phyloP scores from a whole-genome alignment of 1,140 invertebrate species.

The Himalopsyche phryganea region DNA sequence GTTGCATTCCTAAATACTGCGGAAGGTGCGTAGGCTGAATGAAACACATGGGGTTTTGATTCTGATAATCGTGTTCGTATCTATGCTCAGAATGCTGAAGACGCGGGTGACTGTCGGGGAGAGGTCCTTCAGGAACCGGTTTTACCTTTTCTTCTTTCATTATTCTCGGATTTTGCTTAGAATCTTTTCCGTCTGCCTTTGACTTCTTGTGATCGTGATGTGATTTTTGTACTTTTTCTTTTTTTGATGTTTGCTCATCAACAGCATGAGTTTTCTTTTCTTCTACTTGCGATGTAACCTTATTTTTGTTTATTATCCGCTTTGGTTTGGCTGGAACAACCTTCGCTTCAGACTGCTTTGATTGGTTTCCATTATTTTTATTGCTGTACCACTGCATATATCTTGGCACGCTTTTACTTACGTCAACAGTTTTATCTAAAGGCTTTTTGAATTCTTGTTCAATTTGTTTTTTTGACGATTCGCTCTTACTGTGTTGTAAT shows the following conservation, averaged over 20 bases:
- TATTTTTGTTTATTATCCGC: constrained; percentile 48
- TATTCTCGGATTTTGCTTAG: constrained; percentile 43
- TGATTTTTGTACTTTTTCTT: constrained; percentile 43
- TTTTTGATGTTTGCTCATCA: constrained; percentile 31
- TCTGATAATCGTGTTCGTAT: constrained; percentile 61
- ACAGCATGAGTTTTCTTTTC: constrained; percentile 31
- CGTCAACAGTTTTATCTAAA: constrained; percentile 27
- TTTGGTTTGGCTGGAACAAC: constrained; percentile 48
- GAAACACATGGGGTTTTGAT: constrained; percentile 59
- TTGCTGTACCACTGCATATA: constrained; percentile 69
- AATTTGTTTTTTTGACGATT: constrained; percentile 34
- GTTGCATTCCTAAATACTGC: constrained; percentile 60
- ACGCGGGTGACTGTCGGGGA: constrained; percentile 61
- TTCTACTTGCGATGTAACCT: constrained; percentile 35
- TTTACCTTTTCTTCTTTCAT: constrained; percentile 49
- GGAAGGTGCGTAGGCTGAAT: constrained; percentile 62
- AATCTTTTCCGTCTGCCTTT: constrained; percentile 40
- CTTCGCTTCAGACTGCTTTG: constrained; percentile 42
- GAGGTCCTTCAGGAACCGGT: constrained; percentile 47
- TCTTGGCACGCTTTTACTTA: constrained; percentile 53
- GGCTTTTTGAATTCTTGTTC: constrained; percentile 33
- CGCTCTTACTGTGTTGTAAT: constrained; percentile 9
- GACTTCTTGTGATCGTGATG: constrained; percentile 44
- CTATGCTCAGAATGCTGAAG: constrained; percentile 73
- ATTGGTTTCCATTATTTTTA: constrained; percentile 38